These are phyloP conservation scores for Rissa tridactyla DNA, from an alignment of 2,113 vertebrate genomes.

Conservation along the genomic window DNA sequence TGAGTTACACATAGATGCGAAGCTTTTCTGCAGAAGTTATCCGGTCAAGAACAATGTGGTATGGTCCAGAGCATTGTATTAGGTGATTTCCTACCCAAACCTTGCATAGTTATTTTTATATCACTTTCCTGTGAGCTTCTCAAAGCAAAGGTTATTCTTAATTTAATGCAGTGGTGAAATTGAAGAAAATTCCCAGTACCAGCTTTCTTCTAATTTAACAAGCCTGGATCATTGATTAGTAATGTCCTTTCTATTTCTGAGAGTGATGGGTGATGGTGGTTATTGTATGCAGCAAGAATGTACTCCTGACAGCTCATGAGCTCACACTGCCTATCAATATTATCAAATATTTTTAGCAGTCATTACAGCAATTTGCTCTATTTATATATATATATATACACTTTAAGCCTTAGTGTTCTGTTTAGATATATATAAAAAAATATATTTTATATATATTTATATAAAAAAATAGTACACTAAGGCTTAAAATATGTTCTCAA, in stretches of 20 bases:
- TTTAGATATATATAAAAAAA: neutral
- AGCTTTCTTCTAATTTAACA: neutral
- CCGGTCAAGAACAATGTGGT: neutral
- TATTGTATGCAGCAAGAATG: neutral
- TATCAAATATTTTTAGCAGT: neutral
- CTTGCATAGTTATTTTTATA: neutral
- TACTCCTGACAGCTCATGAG: neutral
- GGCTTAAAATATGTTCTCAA: neutral
- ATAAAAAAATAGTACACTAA: neutral
- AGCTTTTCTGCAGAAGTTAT: constrained; percentile 41
- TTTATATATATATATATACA: neutral
- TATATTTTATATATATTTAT: neutral
- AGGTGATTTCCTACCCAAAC: neutral
- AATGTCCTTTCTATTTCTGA: neutral
- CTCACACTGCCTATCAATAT: neutral
- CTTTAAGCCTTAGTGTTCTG: too few relatives aligned
- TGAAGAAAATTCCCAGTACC: neutral
- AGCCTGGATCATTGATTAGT: neutral
- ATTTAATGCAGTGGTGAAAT: neutral
- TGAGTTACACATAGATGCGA: neutral
- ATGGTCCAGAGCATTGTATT: neutral
- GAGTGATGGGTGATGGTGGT: neutral
- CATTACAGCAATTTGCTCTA: neutral
- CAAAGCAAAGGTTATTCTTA: neutral
- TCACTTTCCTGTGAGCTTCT: neutral